phyloP scores from a whole-genome alignment of 2,113 vertebrate genomes.

The Kobus ellipsiprymnus region DNA sequence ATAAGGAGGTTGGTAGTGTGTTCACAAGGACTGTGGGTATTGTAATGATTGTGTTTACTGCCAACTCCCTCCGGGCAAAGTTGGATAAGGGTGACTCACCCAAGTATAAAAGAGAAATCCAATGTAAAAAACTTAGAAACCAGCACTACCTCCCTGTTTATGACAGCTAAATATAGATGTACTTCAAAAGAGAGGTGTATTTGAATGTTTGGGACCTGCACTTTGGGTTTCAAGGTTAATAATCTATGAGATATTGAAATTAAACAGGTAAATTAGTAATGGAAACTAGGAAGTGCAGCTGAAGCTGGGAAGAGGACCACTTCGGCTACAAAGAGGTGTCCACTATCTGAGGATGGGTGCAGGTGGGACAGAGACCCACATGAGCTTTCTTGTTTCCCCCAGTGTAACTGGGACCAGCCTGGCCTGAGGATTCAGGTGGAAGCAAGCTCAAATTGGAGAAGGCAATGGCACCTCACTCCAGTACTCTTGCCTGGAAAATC shows the following conservation, averaged over 20 bases:
- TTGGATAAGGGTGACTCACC: constrained; percentile 24
- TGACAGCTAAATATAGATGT: background rate
- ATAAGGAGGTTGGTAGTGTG: background rate
- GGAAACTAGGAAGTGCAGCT: background rate
- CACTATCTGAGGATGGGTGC: background rate
- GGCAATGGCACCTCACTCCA: too few relatives aligned
- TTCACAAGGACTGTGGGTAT: background rate
- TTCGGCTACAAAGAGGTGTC: background rate
- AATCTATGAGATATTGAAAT: background rate
- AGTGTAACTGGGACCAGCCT: background rate
- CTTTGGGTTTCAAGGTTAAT: background rate
- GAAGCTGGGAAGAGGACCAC: background rate
- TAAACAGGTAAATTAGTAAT: constrained; percentile 1
- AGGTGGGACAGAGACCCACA: background rate
- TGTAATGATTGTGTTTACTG: constrained; percentile 23
- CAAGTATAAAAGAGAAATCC: constrained; percentile 19
- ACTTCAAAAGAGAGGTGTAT: background rate
- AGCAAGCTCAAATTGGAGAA: background rate
- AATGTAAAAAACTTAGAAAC: constrained; percentile 17
- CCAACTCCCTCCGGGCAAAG: constrained; percentile 34
- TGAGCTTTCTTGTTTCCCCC: background rate
- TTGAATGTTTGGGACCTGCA: background rate
- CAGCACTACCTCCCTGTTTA: background rate
- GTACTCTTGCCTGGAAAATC: too few relatives aligned
- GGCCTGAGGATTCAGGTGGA: background rate